Evolutionary conservation across 2,888 invertebrate species (phyloP), one percentile per base, ranked within the genome.

Genomic region (Nowickia ferox): DNA sequence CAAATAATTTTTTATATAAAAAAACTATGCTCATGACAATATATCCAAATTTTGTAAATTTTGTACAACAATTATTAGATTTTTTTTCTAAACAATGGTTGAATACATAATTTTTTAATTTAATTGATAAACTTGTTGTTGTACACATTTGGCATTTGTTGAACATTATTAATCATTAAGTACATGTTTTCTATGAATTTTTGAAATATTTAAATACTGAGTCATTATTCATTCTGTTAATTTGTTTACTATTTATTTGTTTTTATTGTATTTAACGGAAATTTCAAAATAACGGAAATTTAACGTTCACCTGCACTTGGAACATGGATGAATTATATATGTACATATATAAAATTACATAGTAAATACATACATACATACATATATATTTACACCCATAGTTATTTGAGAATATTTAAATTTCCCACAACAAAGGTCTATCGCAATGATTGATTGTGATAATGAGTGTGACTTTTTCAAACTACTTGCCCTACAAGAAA

Each of bases 281-380:
- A 85, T 78, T 81, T 74, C 55, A 77, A 77, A 63, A 40, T 61
- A 82, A 63, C 74, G 74, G 74, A 81, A 55, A 81, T 75, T 61
- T 11, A 75, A 63, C 48, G 75, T 46, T 68, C 44, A 75, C 42
- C 11, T 17, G 15, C 44, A 17, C 30, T 17, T 65, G n/a, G 55
- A 55, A 44, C n/a, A 11, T 30, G n/a, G n/a, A 63, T 53, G 38
- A 48, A 17, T 40, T 15, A 30, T 6, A 30, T 0, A 30, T 30
- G 2, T 22, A 22, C 2, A 2, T 22, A 22, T 22, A 30, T 30
- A 30, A 30, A 30, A 30, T 30, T 30, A 30, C 30, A 30, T 30
- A 30, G 30, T 30, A 30, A 30, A 30, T 30, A 30, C 30, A 30
- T 30, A 30, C 6, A 22, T 22, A 22, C 22, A 22, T 22, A 22